Evolutionary conservation across 2,113 vertebrate species (phyloP).

Genomic region (Mesembrinibis cayennensis): DNA sequence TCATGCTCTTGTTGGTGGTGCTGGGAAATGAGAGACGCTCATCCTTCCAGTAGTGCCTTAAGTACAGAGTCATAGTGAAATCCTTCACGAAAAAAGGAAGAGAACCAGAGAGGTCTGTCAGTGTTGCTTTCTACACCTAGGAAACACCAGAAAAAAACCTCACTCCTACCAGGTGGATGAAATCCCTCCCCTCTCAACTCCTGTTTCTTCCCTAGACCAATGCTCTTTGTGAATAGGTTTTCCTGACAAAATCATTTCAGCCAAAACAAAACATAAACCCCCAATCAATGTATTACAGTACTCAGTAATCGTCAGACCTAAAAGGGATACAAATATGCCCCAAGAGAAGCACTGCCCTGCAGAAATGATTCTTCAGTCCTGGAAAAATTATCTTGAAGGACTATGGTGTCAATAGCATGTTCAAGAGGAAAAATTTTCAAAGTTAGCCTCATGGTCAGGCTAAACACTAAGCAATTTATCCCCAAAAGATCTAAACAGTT

Average conservation of each 20-base stretch:
- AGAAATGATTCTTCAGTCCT: neutral
- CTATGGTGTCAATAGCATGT: neutral
- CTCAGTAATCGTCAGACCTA: neutral
- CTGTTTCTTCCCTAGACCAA: neutral
- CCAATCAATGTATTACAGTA: neutral
- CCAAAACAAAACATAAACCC: neutral
- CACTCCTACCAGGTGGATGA: neutral
- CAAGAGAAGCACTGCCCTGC: neutral
- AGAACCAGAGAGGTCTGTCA: neutral
- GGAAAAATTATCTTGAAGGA: neutral
- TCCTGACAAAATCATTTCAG: neutral
- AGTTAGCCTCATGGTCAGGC: neutral
- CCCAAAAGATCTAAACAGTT: neutral
- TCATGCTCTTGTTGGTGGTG: slow-evolving; percentile 93
- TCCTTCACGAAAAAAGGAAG: slow-evolving; percentile 73
- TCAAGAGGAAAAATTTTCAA: neutral
- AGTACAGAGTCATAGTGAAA: slow-evolving; percentile 96
- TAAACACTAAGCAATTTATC: neutral
- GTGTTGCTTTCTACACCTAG: neutral
- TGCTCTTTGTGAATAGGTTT: neutral
- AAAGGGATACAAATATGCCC: neutral
- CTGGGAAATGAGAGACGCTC: slow-evolving; percentile 90
- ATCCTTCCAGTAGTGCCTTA: slow-evolving; percentile 96
- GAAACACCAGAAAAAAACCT: neutral
- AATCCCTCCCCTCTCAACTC: neutral